Percentiles rank a stretch among this genome's conserved stretches.
These are phyloP conservation scores for Spheniscus mendiculus DNA, from an alignment of 2,113 vertebrate genomes.

Conservation along the genomic window DNA sequence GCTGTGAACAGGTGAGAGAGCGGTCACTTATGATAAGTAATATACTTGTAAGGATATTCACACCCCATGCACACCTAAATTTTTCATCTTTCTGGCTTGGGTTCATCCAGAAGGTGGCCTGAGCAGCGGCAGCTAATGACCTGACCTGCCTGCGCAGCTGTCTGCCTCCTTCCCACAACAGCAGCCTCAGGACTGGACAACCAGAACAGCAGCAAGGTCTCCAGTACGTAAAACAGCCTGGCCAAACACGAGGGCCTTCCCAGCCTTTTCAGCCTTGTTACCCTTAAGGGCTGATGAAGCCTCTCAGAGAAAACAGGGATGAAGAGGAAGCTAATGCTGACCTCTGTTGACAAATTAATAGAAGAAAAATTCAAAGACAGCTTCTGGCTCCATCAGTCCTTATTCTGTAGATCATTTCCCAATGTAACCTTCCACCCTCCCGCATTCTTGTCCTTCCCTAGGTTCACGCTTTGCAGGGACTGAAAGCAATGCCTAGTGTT, in stretches of 20 bases:
- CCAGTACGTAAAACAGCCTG: not conserved
- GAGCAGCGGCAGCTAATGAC: not conserved
- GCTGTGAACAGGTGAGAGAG: not conserved
- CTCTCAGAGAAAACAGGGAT: not conserved
- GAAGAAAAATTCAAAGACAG: conserved; percentile 30
- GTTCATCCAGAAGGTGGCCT: not conserved
- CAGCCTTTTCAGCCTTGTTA: not conserved
- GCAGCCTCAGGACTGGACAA: not conserved
- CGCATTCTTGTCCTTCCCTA: not conserved
- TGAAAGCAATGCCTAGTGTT: not conserved
- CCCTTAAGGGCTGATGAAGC: not conserved
- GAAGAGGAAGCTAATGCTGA: conserved; percentile 63
- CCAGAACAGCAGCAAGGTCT: not conserved
- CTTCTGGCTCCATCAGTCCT: not conserved
- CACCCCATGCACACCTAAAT: not conserved
- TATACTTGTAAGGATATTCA: not conserved
- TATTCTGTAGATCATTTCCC: not conserved
- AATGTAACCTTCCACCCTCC: not conserved
- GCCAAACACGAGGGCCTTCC: not conserved
- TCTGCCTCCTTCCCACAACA: not conserved
- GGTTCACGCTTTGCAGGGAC: not conserved
- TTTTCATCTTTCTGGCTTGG: not conserved
- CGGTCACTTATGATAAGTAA: not conserved
- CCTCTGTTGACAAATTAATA: conserved; percentile 61
- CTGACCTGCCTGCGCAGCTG: accelerated